Conservation (phyloP, 1,140 invertebrate species). For the Leptestheria dahalacensis region DNA sequence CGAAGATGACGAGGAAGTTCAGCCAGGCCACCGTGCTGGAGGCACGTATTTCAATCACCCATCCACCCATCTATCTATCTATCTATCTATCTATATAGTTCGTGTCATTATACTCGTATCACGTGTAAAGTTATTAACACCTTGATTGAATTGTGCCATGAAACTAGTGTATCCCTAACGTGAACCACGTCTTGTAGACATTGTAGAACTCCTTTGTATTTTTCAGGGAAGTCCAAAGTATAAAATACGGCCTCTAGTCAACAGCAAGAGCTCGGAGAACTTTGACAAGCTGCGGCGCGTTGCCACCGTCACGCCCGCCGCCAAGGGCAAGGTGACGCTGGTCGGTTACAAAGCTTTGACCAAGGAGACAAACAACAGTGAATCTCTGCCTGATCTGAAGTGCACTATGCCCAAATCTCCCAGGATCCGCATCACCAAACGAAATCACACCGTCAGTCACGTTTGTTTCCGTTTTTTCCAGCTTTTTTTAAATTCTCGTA, state of each 20-base stretch:
- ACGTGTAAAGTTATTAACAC: no score
- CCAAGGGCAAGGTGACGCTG: slow-evolving; percentile 24
- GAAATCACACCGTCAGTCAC: not conserved
- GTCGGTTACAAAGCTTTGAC: slow-evolving; percentile 34
- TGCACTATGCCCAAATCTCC: not conserved
- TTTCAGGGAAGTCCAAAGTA: not conserved
- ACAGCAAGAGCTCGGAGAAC: slow-evolving; percentile 10
- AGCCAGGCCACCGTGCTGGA: not conserved
- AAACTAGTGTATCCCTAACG: no score
- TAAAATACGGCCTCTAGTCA: slow-evolving; percentile 7
- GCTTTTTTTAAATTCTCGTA: no score
- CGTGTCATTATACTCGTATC: no score
- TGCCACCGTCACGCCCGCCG: not conserved
- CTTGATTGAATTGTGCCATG: no score
- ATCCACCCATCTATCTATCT: no score
- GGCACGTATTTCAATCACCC: no score
- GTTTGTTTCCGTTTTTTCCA: no score
- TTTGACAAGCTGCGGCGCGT: slow-evolving; percentile 1
- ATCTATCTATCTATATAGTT: not conserved
- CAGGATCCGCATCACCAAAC: not conserved
- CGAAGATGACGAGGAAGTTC: not conserved
- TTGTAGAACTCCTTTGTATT: no score
- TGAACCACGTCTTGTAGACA: no score
- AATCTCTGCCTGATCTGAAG: slow-evolving; percentile 32
- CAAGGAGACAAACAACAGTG: slow-evolving; percentile 35